Percentiles rank a stretch among this genome's conserved stretches.
phyloP scores from a whole-genome alignment of 2,888 invertebrate species.

The Hyposoter dolosus region DNA sequence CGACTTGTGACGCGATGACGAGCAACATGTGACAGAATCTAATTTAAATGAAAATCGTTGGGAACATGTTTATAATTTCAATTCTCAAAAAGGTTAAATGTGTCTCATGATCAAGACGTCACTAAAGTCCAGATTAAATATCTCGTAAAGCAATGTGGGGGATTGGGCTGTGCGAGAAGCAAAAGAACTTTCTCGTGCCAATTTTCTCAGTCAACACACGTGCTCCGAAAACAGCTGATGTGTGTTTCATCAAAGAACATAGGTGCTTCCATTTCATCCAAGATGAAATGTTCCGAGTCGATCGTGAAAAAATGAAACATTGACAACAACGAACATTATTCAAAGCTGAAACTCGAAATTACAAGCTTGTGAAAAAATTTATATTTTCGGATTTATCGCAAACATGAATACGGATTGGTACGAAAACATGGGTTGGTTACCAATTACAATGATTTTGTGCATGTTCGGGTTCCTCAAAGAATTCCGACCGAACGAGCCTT shows the following conservation, averaged over 20 bases:
- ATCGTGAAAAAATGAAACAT: neutral
- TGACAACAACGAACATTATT: neutral
- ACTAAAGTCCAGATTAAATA: neutral
- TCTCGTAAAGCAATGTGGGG: neutral
- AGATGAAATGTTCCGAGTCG: neutral
- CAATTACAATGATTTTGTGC: conserved; percentile 90
- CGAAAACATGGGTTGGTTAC: conserved; percentile 87
- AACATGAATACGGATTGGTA: conserved; percentile 39
- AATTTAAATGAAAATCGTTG: neutral
- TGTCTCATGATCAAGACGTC: neutral
- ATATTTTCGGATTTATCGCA: neutral
- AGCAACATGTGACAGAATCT: neutral
- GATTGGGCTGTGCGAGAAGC: neutral
- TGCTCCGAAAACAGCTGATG: neutral
- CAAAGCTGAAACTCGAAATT: neutral
- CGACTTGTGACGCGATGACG: neutral
- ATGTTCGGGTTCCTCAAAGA: conserved; percentile 93
- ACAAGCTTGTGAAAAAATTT: neutral
- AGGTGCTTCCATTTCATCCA: too few relatives aligned
- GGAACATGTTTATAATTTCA: neutral
- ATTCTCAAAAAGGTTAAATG: neutral
- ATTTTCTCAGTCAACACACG: neutral
- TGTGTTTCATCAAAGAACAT: neutral
- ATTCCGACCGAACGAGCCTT: conserved; percentile 95
- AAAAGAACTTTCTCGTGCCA: neutral